Evolutionary conservation across 2,113 vertebrate species (phyloP).

Genomic region (Penelope pileata): DNA sequence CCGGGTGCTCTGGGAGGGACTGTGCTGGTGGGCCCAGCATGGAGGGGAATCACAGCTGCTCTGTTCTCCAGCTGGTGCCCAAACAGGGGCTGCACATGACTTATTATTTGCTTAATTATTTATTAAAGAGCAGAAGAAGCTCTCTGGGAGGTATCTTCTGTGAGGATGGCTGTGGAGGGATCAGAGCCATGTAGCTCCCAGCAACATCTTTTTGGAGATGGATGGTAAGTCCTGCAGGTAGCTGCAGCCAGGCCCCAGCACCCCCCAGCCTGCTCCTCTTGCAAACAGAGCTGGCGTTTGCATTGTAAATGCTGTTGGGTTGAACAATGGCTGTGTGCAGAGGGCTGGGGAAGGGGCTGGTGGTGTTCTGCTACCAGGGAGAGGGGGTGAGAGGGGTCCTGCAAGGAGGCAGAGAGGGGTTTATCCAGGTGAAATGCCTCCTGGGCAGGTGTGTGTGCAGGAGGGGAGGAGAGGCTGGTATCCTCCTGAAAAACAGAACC

Average conservation of each 20-base stretch:
- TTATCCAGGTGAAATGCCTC: background rate
- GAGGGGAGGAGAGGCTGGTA: background rate
- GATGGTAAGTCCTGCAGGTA: background rate
- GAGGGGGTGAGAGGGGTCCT: fast-evolving
- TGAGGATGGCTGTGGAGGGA: background rate
- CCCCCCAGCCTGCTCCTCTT: background rate
- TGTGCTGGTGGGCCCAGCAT: background rate
- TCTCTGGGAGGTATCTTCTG: background rate
- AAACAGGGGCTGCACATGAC: background rate
- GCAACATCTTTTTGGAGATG: background rate
- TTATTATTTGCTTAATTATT: no score
- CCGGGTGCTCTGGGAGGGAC: background rate
- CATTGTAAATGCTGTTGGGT: background rate
- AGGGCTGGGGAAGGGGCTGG: background rate
- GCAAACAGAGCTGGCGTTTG: background rate
- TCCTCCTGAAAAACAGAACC: background rate
- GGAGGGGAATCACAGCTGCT: background rate
- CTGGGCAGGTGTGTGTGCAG: background rate
- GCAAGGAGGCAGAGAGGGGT: background rate
- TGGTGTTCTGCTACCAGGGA: background rate
- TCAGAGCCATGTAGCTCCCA: background rate
- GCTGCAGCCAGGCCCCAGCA: background rate
- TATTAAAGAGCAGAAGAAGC: background rate
- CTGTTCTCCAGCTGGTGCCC: fast-evolving
- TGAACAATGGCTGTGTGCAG: background rate